Evolutionary conservation across 2,113 vertebrate species (phyloP).

Genomic region (rat (Rattus norvegicus)): GRCr8 NC_086025.1:123982001-123982500

Average conservation of each 20-base stretch:
- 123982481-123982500: slow-evolving; percentile 60
- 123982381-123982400: background rate
- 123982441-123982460: background rate
- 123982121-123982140: background rate
- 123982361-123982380: background rate
- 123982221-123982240: slow-evolving; percentile 45
- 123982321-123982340: slow-evolving; percentile 37
- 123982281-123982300: background rate
- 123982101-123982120: slow-evolving; percentile 24
- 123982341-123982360: slow-evolving; percentile 23
- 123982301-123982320: background rate
- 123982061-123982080: background rate
- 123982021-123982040: background rate
- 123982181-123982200: slow-evolving; percentile 7
- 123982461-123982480: background rate
- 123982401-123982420: background rate
- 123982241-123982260: slow-evolving; percentile 30
- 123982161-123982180: background rate
- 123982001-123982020: background rate
- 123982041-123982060: background rate
- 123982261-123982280: background rate
- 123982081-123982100: background rate
- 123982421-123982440: slow-evolving; percentile 34
- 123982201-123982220: slow-evolving; percentile 42
- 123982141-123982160: background rate